phyloP scores from a whole-genome alignment of 2,888 invertebrate species.

The Labia minor region DNA sequence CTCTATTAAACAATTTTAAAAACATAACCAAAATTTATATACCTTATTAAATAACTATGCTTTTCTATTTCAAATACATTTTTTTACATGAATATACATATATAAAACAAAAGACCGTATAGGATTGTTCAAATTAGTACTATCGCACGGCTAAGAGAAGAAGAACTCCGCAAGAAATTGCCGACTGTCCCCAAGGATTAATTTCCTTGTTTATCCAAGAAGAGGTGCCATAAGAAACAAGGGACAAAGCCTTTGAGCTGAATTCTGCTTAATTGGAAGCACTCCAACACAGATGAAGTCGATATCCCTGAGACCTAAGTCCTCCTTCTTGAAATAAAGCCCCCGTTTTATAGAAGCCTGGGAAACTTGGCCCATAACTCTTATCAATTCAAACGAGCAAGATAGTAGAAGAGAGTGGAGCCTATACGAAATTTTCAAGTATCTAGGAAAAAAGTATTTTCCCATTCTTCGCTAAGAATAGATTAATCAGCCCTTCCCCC shows the following conservation, averaged over 20 bases:
- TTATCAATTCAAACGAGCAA: neutral
- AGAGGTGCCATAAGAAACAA: slow-evolving; percentile 13
- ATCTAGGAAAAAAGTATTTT: too few relatives aligned
- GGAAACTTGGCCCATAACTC: slow-evolving; percentile 7
- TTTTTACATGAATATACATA: too few relatives aligned
- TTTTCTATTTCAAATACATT: too few relatives aligned
- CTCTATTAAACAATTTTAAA: too few relatives aligned
- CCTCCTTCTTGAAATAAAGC: neutral
- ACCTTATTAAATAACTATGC: too few relatives aligned
- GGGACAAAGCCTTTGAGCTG: slow-evolving; percentile 13
- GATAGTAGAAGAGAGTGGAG: too few relatives aligned
- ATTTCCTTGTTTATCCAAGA: neutral
- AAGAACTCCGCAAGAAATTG: neutral
- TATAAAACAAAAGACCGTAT: too few relatives aligned
- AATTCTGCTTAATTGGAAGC: slow-evolving; percentile 13
- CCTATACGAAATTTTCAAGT: too few relatives aligned
- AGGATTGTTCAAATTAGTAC: too few relatives aligned
- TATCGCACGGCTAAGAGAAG: neutral
- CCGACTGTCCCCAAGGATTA: neutral
- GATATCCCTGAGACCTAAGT: neutral
- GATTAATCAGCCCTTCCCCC: too few relatives aligned
- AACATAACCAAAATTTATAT: too few relatives aligned
- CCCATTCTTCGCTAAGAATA: too few relatives aligned
- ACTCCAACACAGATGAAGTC: slow-evolving; percentile 13
- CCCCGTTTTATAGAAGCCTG: slow-evolving; percentile 4